Conservation (phyloP, 64 coral and sea anemone genomes). For the Astreopora myriophthalma region DNA sequence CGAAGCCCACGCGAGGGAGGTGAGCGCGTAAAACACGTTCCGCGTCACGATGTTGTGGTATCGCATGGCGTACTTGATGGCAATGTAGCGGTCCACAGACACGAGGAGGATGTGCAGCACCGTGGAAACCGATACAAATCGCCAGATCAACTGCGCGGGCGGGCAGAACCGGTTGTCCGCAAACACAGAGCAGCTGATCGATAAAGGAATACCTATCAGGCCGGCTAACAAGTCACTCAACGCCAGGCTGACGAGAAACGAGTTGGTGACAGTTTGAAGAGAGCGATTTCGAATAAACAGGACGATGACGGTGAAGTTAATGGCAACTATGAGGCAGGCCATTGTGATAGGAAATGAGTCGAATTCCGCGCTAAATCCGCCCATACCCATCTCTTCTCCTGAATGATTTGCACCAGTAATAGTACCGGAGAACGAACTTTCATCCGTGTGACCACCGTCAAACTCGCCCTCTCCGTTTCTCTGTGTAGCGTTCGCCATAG, state of each 20-base stretch:
- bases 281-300: slow-evolving; percentile 51
- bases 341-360: slow-evolving; percentile 75
- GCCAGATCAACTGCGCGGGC: slow-evolving; percentile 31
- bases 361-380: slow-evolving; percentile 50
- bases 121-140: slow-evolving; percentile 68
- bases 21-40: neutral
- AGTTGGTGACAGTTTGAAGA: slow-evolving; percentile 64
- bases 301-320: slow-evolving; percentile 52
- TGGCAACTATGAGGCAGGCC: slow-evolving; percentile 41
- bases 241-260: slow-evolving; percentile 70
- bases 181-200: slow-evolving; percentile 26
- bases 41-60: slow-evolving; percentile 57
- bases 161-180: neutral
- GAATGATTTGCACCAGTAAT: neutral
- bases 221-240: slow-evolving; percentile 64
- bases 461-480: neutral
- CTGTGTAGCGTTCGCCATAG: neutral
- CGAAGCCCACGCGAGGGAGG: neutral
- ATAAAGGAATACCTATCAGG: slow-evolving; percentile 41
- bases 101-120: slow-evolving; percentile 71
- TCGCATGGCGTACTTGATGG: slow-evolving; percentile 69
- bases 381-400: slow-evolving; percentile 31
- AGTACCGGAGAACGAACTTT: neutral
- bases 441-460: neutral
- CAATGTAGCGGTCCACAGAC: slow-evolving; percentile 70